These are phyloP conservation scores for Alentia gelatinosa DNA, from an alignment of 2,888 invertebrate genomes.

Conservation along the genomic window DNA sequence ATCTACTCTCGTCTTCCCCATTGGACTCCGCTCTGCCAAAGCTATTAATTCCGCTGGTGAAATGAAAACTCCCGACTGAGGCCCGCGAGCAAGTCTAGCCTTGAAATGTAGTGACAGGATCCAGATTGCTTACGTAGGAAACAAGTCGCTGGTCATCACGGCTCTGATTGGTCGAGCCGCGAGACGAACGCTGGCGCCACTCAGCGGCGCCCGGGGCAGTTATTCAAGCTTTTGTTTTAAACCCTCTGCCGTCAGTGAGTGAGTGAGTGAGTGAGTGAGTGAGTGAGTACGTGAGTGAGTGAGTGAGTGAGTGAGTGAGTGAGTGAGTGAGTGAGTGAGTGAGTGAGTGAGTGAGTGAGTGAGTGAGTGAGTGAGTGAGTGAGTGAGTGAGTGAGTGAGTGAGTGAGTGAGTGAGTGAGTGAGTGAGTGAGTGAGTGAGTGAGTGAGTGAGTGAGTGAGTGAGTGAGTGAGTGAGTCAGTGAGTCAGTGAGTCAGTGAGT, in stretches of 20 bases:
- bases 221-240: not conserved
- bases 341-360: not conserved
- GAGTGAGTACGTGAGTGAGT: no score
- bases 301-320: conserved; percentile 15
- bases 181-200: not conserved
- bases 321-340: conserved; percentile 15
- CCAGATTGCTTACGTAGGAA: not conserved
- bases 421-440: not conserved
- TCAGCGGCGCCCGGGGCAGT: not conserved
- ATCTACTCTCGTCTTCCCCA: no score
- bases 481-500: no score
- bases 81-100: not conserved
- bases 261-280: conserved; percentile 15
- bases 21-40: no score
- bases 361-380: not conserved
- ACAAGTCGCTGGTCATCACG: not conserved
- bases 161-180: not conserved
- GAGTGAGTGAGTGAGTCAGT: not conserved
- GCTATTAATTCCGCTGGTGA: no score
- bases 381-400: not conserved
- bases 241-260: not conserved
- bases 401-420: not conserved
- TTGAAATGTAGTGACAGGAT: not conserved
- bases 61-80: no score
- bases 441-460: not conserved